These are phyloP conservation scores for Oxyteleia sp. DNA, from an alignment of 2,888 invertebrate species.

Conservation along the genomic window DNA sequence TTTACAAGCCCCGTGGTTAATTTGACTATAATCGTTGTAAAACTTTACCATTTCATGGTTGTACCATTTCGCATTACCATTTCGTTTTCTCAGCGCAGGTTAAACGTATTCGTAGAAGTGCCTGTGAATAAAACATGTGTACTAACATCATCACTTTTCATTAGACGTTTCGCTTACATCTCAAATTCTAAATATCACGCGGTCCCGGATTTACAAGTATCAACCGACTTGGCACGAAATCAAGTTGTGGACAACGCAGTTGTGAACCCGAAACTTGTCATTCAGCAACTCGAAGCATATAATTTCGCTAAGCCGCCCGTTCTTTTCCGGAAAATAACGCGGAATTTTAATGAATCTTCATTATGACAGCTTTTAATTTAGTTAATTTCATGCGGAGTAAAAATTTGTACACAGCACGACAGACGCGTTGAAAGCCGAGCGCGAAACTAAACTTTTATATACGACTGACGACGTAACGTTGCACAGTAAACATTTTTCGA, in stretches of 20 bases:
- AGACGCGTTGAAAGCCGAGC: neutral
- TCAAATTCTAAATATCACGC: constrained; percentile 50
- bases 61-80: too few species aligned
- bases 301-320: constrained; percentile 36
- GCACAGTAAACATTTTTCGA: too few species aligned
- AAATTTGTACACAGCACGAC: neutral
- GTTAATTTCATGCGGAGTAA: neutral
- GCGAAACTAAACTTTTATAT: too few species aligned
- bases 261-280: constrained; percentile 53
- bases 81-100: too few species aligned
- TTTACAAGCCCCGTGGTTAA: too few species aligned
- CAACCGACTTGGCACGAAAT: constrained; percentile 52
- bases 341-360: neutral
- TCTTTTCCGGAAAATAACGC: constrained; percentile 12
- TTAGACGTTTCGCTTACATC: constrained; percentile 67
- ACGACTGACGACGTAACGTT: too few species aligned
- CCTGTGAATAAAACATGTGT: too few species aligned
- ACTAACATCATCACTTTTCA: constrained; percentile 67
- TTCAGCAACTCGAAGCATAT: constrained; percentile 38
- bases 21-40: too few species aligned
- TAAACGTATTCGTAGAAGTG: too few species aligned
- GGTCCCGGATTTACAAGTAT: constrained; percentile 45
- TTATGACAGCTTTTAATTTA: neutral
- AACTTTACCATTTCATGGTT: too few species aligned
- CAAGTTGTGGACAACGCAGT: constrained; percentile 52